Conservation (phyloP, 2,888 invertebrate species). For the Endotricha flammealis region DNA sequence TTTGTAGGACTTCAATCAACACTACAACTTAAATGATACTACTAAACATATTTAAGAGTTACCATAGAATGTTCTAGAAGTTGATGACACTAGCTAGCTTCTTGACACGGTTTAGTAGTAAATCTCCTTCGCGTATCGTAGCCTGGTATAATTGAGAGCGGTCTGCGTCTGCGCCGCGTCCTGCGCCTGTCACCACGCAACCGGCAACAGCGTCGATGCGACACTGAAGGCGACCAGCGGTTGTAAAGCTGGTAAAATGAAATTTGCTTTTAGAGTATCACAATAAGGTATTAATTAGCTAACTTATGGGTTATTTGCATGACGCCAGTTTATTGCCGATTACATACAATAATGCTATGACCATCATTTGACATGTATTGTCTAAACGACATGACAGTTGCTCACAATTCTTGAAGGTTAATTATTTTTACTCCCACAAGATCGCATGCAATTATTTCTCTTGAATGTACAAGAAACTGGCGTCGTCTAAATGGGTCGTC, state of each 20-base stretch:
- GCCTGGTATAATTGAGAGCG: slow-evolving; percentile 91
- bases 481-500: too few species aligned
- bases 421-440: too few species aligned
- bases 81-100: slow-evolving; percentile 99
- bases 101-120: slow-evolving; percentile 97
- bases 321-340: too few species aligned
- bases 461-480: too few species aligned
- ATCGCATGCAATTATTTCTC: too few species aligned
- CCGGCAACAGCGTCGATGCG: slow-evolving; percentile 98
- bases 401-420: too few species aligned
- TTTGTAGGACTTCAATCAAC: neutral
- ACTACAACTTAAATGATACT: neutral
- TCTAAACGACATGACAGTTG: too few species aligned
- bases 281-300: too few species aligned
- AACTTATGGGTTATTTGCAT: too few species aligned
- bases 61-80: slow-evolving; percentile 80
- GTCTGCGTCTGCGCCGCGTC: slow-evolving; percentile 72
- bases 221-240: slow-evolving; percentile 97
- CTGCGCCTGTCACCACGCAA: slow-evolving; percentile 92
- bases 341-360: too few species aligned
- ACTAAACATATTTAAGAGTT: slow-evolving; percentile 10
- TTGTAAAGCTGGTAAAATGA: slow-evolving; percentile 96
- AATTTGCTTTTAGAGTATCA: too few species aligned
- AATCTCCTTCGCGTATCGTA: slow-evolving; percentile 98
- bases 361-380: too few species aligned